These are phyloP conservation scores for Ophion slaviceki DNA, from an alignment of 2,888 invertebrate species.

Conservation along the genomic window DNA sequence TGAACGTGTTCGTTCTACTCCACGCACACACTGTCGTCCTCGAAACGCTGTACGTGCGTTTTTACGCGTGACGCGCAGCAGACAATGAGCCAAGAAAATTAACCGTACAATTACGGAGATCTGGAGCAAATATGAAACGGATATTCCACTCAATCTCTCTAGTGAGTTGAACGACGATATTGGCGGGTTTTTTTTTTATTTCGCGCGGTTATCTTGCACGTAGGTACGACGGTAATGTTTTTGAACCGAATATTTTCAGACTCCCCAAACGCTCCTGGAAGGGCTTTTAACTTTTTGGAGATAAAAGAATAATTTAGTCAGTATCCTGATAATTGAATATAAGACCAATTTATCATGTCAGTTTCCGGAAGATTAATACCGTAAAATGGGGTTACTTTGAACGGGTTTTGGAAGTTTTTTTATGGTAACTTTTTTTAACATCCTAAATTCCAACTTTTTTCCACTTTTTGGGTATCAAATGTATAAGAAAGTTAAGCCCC, in stretches of 20 bases:
- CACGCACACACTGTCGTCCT: neutral
- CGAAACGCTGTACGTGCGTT: neutral
- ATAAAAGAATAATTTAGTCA: neutral
- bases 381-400: too few relatives aligned
- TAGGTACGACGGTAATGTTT: too few relatives aligned
- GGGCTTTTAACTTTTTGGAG: too few relatives aligned
- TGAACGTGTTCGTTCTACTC: neutral
- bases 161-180: neutral
- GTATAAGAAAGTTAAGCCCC: too few relatives aligned
- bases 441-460: too few relatives aligned
- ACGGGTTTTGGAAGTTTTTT: neutral
- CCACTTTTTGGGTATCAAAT: too few relatives aligned
- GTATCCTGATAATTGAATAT: neutral
- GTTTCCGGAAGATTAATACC: neutral
- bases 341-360: neutral
- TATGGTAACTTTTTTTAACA: too few relatives aligned
- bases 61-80: neutral
- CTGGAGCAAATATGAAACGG: neutral
- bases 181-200: neutral
- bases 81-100: neutral
- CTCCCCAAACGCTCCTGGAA: too few relatives aligned
- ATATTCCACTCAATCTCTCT: neutral
- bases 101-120: neutral
- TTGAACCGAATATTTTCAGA: too few relatives aligned
- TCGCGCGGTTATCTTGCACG: too few relatives aligned